Evolutionary conservation across 2,797 vertebrate genomes (phyloP).

Genomic region (Myiothlypis coronata): DNA sequence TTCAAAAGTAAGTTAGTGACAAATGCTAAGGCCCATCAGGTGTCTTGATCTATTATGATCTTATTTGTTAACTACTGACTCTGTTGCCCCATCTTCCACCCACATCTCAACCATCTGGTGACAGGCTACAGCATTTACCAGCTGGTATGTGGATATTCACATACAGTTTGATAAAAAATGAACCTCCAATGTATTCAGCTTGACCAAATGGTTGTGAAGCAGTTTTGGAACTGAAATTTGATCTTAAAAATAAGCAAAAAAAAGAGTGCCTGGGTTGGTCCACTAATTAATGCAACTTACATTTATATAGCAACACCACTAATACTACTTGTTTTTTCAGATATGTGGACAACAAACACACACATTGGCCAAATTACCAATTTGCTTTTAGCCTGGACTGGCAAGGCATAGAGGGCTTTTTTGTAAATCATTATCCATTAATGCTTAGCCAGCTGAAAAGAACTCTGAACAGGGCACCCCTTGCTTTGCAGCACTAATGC

Average conservation of each 20-base stretch:
- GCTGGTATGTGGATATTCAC: background rate
- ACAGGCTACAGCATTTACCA: background rate
- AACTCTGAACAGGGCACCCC: background rate
- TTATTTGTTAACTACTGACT: background rate
- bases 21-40: accelerated
- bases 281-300: background rate
- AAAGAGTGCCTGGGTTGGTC: background rate
- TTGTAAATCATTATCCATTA: slow-evolving; percentile 48
- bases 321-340: background rate
- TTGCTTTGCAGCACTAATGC: background rate
- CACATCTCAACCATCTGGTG: background rate
- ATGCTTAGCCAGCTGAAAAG: slow-evolving; percentile 35
- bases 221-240: background rate
- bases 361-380: slow-evolving; percentile 19
- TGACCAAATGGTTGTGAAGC: background rate
- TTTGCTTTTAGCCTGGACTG: slow-evolving; percentile 26
- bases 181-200: background rate
- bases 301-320: background rate
- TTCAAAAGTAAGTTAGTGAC: background rate
- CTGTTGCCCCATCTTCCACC: background rate
- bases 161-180: background rate
- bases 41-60: background rate
- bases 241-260: background rate
- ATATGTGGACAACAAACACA: background rate
- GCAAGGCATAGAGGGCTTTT: background rate